These are phyloP conservation scores for Drosophila mimica DNA, from an alignment of 2,888 invertebrate species.

Conservation along the genomic window DNA sequence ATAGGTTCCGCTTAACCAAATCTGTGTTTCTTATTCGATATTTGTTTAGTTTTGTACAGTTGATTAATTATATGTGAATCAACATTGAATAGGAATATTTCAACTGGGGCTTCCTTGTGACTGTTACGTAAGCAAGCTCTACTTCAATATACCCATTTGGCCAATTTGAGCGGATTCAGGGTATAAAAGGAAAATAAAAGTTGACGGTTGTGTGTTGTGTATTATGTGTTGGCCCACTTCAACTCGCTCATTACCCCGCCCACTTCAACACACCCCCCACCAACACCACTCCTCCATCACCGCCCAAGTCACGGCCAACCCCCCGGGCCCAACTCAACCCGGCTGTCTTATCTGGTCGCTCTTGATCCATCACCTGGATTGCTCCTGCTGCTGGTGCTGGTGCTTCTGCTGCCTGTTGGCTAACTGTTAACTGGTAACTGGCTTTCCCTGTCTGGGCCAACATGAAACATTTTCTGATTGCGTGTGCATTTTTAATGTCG, in stretches of 20 bases:
- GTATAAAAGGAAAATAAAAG: conserved; percentile 13
- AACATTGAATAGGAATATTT: too few relatives aligned
- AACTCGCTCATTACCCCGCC: conserved; percentile 65
- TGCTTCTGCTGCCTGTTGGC: conserved; percentile 3
- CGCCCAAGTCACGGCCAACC: background rate
- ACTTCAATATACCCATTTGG: background rate
- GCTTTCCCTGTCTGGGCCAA: conserved; percentile 23
- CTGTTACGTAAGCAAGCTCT: background rate
- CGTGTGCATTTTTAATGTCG: conserved; percentile 78
- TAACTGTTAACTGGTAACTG: conserved; percentile 35
- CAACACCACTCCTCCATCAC: background rate
- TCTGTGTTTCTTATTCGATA: background rate
- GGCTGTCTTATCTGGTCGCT: conserved; percentile 64
- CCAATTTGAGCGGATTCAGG: background rate
- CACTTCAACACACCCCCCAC: background rate
- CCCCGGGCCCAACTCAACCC: background rate
- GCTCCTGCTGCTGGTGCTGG: conserved; percentile 2
- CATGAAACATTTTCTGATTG: conserved; percentile 74
- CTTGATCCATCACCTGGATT: conserved; percentile 72
- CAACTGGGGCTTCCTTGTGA: background rate
- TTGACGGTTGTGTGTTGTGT: conserved; percentile 24
- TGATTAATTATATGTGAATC: too few relatives aligned
- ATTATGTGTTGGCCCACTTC: conserved; percentile 42
- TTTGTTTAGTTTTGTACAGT: background rate
- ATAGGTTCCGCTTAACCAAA: background rate